Evolutionary conservation across 2,113 vertebrate genomes (phyloP), one percentile per base, ranked within the genome.

Genomic region (Lepus americanus): DNA sequence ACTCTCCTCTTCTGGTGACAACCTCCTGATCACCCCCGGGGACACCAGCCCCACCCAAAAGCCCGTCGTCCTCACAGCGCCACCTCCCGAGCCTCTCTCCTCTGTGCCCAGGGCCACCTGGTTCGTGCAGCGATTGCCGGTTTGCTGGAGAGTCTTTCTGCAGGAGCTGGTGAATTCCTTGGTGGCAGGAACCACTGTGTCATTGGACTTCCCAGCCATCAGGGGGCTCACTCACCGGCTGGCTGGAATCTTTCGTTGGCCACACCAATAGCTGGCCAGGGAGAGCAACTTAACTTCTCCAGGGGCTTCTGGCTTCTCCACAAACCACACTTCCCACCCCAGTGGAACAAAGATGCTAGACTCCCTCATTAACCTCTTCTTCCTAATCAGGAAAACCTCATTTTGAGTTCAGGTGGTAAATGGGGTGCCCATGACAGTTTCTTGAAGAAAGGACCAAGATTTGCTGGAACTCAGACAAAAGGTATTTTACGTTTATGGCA

Each of bases 361-460:
- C 70, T 64, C 84, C 44, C 89, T 31, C 49, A 78, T 92, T 95
- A 67, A 96, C 84, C 94, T 95, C 67, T 19, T 94, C 94, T 97
- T 61, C 82, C 27, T 87, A 89, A 87, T 94, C 94, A 96, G 78
- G 92, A 93, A 97, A 92, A 73, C 72, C 86, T 96, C 70, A 33
- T 92, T 97, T 92, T 95, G 84, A 96, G 63, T 76, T 92, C 66
- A 89, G 95, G 53, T 89, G 86, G 73, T 87, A 96, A 98, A 97
- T 80, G 89, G 91, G 90, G 90, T 70, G 17, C 14, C 87, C 90
- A 95, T 91, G 90, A 85, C 89, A 93, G 49, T 66, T 97, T 95
- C 29, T 87, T 87, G 70, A 97, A 97, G 95, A 97, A 97, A 98
- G 96, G 94, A 95, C 2, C 69, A 97, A 96, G 94, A 97, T 97